Evolutionary conservation across 1,140 invertebrate species (phyloP), one percentile per base, ranked within the genome.

Genomic region (Drosophila micromelanica): DNA sequence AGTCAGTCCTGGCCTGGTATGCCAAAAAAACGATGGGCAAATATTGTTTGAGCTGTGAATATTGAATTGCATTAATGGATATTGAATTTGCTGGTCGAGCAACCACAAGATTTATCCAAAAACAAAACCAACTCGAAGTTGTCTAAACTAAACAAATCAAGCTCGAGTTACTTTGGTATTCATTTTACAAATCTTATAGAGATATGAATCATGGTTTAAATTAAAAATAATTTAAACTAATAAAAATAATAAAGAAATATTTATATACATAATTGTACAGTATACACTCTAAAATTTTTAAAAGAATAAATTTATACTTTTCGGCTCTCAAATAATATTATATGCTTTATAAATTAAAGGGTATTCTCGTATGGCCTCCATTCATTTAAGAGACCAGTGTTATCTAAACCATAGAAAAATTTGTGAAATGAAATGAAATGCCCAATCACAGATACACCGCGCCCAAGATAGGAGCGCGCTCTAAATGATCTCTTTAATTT

Each of bases 401-500:
- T 51, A 56, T 13, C 43, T 7, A 9, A 30, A 20, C 45, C 17
- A 35, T 17, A 13, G n/a, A 13, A 42, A 46, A 43, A 45, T 45
- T 56, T 65, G 62, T 72, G 62, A 52, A 38, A 43, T 71, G 45
- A 71, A 9, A 27, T 27, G 49, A n/a, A 52, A 8, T 23, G 7
- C 5, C 55, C 17, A 43, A 45, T 60, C 30, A n/a, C 23, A 20
- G 20, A 23, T 49, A 11, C 15, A 46, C 5, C 27, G 17, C 17
- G 42, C 37, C 27, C 35, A 5, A 52, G 45, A 9, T 23, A 20
- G 17, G 9, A 56, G 37, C 45, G 35, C 64, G 35, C 64, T 73
- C 71, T 71, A 78, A 89, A 57, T 70, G 56, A 78, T 73, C 67
- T 57, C 17, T 70, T 86, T 76, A 82, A 89, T 73, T 76, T 79